Evolutionary conservation across 2,797 vertebrate species (phyloP).

Genomic region (Graptemys geographica): DNA sequence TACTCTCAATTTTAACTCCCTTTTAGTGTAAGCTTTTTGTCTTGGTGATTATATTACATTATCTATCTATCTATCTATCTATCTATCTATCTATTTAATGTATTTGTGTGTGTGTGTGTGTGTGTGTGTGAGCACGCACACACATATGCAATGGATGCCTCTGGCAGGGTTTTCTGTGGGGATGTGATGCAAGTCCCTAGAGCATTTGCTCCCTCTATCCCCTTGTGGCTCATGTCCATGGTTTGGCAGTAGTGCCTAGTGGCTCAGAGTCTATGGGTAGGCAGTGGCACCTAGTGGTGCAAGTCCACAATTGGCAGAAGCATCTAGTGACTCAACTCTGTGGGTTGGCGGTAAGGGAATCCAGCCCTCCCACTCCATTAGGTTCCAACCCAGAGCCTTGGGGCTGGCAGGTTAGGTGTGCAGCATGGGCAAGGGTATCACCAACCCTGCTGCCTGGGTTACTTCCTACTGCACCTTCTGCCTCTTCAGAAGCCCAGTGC

Average conservation of each 20-base stretch:
- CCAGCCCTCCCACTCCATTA: neutral
- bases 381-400: neutral
- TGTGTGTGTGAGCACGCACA: no score
- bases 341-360: neutral
- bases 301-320: neutral
- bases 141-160: neutral
- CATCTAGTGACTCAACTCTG: neutral
- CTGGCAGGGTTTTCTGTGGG: neutral
- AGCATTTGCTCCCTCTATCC: neutral
- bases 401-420: neutral
- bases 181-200: neutral
- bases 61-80: no score
- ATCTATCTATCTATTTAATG: no score
- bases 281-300: neutral
- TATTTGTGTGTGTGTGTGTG: no score
- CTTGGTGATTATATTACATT: no score
- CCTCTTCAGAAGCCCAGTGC: neutral
- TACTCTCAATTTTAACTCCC: neutral
- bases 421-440: neutral
- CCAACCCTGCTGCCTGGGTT: neutral
- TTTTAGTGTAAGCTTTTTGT: neutral
- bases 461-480: neutral
- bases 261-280: neutral
- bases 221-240: neutral
- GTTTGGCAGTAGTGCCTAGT: neutral